These are phyloP conservation scores for Coracopsis vasa DNA, from an alignment of 2,113 vertebrate genomes.

Conservation along the genomic window DNA sequence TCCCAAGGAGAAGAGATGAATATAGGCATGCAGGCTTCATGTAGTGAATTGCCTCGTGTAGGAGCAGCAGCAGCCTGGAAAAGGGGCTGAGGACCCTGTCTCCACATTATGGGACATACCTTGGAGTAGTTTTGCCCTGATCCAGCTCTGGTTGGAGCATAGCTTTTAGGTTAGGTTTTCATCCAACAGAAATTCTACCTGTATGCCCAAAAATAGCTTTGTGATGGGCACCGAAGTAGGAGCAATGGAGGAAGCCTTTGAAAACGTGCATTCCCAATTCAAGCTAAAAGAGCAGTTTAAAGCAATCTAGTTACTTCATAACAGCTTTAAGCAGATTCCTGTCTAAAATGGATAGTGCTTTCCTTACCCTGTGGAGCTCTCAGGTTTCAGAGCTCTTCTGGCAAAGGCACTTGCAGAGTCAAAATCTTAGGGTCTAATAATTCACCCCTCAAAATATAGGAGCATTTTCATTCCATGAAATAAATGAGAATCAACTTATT, in stretches of 20 bases:
- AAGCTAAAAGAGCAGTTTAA: neutral
- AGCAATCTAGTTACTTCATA: neutral
- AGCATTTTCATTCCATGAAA: neutral
- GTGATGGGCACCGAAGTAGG: neutral
- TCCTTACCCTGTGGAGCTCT: neutral
- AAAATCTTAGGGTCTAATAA: neutral
- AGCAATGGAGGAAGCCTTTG: neutral
- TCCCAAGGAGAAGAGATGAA: neutral
- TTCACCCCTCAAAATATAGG: neutral
- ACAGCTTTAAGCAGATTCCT: neutral
- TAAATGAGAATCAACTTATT: neutral
- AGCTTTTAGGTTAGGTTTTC: neutral
- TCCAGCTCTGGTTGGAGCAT: rapidly evolving
- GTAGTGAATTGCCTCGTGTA: rapidly evolving
- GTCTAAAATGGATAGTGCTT: neutral
- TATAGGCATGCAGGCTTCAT: rapidly evolving
- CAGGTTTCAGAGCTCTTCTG: neutral
- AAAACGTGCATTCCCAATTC: neutral
- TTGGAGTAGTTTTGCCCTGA: neutral
- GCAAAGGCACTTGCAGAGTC: neutral
- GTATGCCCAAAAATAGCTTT: neutral
- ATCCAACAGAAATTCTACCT: neutral
- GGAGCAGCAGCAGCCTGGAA: neutral
- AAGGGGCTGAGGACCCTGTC: neutral
- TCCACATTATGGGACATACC: neutral